Base-by-base conservation (phyloP, 2,797 vertebrate genomes). In the Helarctos malayanus region DNA sequence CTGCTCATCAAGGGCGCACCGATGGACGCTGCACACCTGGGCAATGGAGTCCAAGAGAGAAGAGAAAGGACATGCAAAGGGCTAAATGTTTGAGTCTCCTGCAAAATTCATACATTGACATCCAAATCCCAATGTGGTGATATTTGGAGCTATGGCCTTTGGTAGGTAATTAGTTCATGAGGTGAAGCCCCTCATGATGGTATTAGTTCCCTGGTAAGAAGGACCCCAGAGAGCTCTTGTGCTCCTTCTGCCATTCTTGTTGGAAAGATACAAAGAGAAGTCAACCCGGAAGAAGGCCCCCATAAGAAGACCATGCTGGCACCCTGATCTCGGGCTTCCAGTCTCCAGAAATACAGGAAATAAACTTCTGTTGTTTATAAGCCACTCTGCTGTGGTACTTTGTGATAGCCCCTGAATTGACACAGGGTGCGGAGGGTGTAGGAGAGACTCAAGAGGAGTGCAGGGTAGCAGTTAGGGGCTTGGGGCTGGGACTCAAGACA, bases 1-100 rank as follows among this genome's bases (percentile, higher is more conserved):
- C 45, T 73, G 7, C 11, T 32, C 32, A 61, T 54, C 38, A 14
- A 0, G 29, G 32, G 8, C 0, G 0, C 5, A 0, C 35, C 35
- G n/a, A n/a, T 1, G 18, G 12, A n/a, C 2, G 38, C 7, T 11
- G 15, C 57, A 29, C 11, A 69, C 54, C 75, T 71, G 45, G 9
- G 29, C 49, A 89, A 89, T 47, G 6, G 45, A 78, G 8, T 16
- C 68, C 47, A 56, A 18, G 54, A 81, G 27, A 18, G 12, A 81
- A 87, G 4, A 57, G 18, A 71, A 93, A 75, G 19, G 10, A n/a
- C 75, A 8, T 13, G 45, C 56, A 38, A 29, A 19, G 52, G n/a
- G 32, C 45, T 75, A 45, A 59, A 52, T 11, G n/a, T 49, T 16
- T 45, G 32, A 32, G n/a, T 18, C 13, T 41, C 45, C 45, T 35